Evolutionary conservation across 2,113 vertebrate genomes (phyloP), one percentile per base, ranked within the genome.

Genomic region (Thalassarche chlororhynchos): DNA sequence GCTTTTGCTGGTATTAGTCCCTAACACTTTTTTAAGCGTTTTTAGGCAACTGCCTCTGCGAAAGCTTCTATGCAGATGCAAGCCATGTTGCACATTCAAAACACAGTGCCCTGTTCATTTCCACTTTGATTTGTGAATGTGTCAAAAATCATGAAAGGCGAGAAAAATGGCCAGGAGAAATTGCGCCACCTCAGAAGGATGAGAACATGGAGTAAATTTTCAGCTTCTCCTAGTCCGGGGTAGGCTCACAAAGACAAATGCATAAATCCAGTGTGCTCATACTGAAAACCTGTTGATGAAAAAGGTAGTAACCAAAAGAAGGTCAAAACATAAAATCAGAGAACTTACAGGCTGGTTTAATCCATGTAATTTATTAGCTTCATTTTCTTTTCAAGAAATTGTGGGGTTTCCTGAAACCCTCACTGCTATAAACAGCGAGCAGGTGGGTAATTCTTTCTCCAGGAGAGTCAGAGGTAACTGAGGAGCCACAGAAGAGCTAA

Each of bases 271-370:
- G 31, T 4, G 12, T 26, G 52, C 58, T 94, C 44, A 17, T 44
- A 57, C 44, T 76, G 82, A 81, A 93, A 94, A 95, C 69, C 47
- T 76, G 76, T 72, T 78, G 86, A 92, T 69, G 57, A 49, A 82
- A 96, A 94, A 87, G 57, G 74, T 78, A 93, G 95, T 91, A 89
- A 93, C 75, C 61, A 80, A 94, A 96, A 96, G 95, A 96, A 95
- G 87, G 93, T 93, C 87, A 93, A 96, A 96, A 91, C 58, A 90
- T 74, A 66, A 96, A 90, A 82, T 47, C 71, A 58, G 68, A 75
- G 38, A 83, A 80, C 18, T 74, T 70, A 51, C 28, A 70, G 62
- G 26, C 66, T 87, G 29, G 28, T 90, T 69, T 83, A 85, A 85
- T 87, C 36, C 3, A 3, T 51, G 19, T 61, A 85, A 90, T 90